These are phyloP conservation scores for Tenodera sinensis DNA, from an alignment of 2,888 invertebrate species.

Conservation along the genomic window DNA sequence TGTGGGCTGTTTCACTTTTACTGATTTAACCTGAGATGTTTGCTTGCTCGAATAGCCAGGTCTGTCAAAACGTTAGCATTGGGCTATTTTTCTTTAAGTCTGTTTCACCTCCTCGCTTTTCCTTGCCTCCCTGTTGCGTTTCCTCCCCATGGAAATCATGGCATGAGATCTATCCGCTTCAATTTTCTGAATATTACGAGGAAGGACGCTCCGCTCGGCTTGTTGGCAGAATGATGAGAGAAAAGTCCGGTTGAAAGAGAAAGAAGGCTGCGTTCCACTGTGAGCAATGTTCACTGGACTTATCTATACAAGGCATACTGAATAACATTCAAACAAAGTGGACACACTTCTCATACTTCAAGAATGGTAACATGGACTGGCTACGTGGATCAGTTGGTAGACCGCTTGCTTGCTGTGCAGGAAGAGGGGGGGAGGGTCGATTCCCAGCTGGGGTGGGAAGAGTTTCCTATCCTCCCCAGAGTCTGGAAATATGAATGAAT, in stretches of 20 bases:
- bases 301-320: too few species aligned
- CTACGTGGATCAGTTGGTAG: too few species aligned
- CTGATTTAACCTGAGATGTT: background rate
- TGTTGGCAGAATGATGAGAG: constrained; percentile 16
- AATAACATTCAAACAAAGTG: too few species aligned
- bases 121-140: background rate
- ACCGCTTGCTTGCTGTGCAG: too few species aligned
- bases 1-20: background rate
- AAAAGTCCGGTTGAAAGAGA: background rate
- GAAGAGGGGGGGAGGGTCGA: too few species aligned
- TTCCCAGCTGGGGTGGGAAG: too few species aligned
- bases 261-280: background rate
- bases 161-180: constrained; percentile 22
- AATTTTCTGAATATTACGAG: constrained; percentile 23
- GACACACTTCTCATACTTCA: too few species aligned
- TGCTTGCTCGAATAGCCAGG: background rate
- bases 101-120: background rate
- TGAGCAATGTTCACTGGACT: background rate
- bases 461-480: too few species aligned
- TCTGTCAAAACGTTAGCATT: background rate
- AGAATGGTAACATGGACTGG: too few species aligned
- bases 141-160: constrained; percentile 26
- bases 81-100: background rate
- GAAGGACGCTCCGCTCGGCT: background rate
- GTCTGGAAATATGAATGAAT: too few species aligned